Conservation (phyloP, 2,113 vertebrate genomes). For the Sinocyclocheilus maitianheensis region DNA sequence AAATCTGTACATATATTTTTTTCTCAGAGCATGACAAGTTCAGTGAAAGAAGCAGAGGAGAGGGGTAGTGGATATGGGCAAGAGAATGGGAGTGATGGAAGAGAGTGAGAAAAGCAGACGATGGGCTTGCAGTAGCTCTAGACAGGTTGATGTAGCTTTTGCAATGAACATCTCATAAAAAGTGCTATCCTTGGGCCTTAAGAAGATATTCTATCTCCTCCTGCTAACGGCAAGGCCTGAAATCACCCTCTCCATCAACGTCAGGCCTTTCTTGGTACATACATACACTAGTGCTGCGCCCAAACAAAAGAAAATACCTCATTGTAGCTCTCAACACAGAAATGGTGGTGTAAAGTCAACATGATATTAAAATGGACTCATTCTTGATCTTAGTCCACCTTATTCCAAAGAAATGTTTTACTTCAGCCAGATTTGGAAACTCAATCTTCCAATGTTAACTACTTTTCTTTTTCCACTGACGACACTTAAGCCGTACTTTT, state of each 20-base stretch:
- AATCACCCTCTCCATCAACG: slow-evolving; percentile 81
- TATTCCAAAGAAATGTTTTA: background rate
- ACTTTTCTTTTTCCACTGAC: background rate
- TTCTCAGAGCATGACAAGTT: background rate
- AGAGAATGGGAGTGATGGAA: slow-evolving; percentile 57
- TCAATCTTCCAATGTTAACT: background rate
- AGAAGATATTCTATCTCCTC: slow-evolving; percentile 79
- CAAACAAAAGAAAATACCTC: slow-evolving; percentile 66
- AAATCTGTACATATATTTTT: background rate
- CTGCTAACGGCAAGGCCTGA: slow-evolving; percentile 74
- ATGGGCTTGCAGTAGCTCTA: slow-evolving; percentile 64
- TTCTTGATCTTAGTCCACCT: background rate
- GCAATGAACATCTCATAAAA: slow-evolving; percentile 83
- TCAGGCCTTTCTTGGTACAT: slow-evolving; percentile 71
- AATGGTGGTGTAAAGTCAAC: background rate
- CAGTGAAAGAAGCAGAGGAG: slow-evolving; percentile 51
- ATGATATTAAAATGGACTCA: background rate
- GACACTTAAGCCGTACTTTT: background rate
- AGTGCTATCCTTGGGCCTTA: slow-evolving; percentile 77
- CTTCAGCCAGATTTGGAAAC: background rate
- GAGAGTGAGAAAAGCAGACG: slow-evolving; percentile 60
- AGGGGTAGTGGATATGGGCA: slow-evolving; percentile 49
- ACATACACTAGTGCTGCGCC: slow-evolving; percentile 61
- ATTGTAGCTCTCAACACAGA: background rate
- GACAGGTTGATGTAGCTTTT: slow-evolving; percentile 81